A percentile compares a stretch with the other conserved stretches of the same genome.
These are phyloP conservation scores for Odontomyia ornata DNA, from an alignment of 2,888 invertebrate species.

Conservation along the genomic window DNA sequence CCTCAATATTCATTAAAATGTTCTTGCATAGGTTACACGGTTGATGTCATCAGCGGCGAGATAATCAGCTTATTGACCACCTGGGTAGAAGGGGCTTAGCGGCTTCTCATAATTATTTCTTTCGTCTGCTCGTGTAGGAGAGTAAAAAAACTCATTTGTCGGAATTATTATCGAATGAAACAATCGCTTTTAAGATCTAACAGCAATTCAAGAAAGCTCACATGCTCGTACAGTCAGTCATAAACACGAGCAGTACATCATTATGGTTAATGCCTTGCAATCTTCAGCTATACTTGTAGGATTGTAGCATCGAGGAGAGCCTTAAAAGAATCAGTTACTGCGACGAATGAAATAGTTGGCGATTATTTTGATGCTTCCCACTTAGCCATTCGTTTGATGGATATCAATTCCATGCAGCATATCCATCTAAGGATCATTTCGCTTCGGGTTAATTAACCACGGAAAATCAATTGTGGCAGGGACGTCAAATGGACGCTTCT, in stretches of 20 bases:
- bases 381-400: conserved; percentile 11
- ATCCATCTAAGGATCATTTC: background rate
- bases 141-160: conserved; percentile 36
- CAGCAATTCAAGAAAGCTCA: background rate
- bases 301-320: background rate
- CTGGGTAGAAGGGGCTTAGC: conserved; percentile 21
- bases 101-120: background rate
- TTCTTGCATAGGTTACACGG: background rate
- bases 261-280: conserved; percentile 5
- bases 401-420: background rate
- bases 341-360: background rate
- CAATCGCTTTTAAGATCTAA: conserved; percentile 19
- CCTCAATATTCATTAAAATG: background rate
- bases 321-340: background rate
- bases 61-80: conserved; percentile 38
- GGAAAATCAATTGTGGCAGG: background rate
- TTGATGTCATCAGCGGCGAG: conserved; percentile 2
- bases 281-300: background rate
- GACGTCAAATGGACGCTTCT: too few relatives aligned
- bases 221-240: too few relatives aligned
- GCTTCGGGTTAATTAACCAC: conserved; percentile 10
- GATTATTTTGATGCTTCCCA: conserved; percentile 35
- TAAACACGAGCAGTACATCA: background rate
- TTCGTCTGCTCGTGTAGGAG: background rate
- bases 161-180: conserved; percentile 14